Base-by-base conservation (phyloP, 2,888 invertebrate species). In the Chirona hameri region DNA sequence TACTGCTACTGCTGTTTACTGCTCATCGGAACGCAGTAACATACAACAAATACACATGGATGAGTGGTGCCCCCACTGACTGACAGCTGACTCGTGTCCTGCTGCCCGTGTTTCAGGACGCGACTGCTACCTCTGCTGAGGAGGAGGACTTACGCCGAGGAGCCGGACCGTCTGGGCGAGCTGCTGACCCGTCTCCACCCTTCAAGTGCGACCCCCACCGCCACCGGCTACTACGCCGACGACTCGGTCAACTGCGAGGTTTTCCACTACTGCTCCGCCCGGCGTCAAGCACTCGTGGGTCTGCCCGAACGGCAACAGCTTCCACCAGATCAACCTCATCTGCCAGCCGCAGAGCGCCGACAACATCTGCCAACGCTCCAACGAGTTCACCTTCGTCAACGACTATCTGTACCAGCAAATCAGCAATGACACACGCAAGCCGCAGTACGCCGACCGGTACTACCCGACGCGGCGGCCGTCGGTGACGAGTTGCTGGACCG, bases 221-320 rank as follows among this genome's bases (percentile, higher is more conserved):
- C 93, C 87, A 94, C 94, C 21, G 96, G 96, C 15, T 97, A 96
- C 89, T 96, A 96, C 87, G 96, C 96, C 48, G 96, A 96, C 87
- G 94, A 95, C 86, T 94, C 93, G 79, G 91, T 97, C 46, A 92
- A 92, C 86, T 97, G 96, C 87, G 96, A 96, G 89, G 95, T 96
- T 69, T 97, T 96, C 91, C 96, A 96, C 87, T 96, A 96, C 88
- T 96, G 96, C 87, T 95, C 96, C 87, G 96, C 95, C 95, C 86
- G 94, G 93, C 86, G 94, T 94, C 69, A 93, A 93, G 87, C 96
- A 96, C 88, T 96, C 96, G 3, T 97, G 96, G 96, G 93, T 96
- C 86, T 97, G 96, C 86, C 96, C 96, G 0, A 95, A 95, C 86
- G 95, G 95, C 83, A 96, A 96, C 87, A 92, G 93, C 81, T 95